Percentiles rank a stretch among this genome's conserved stretches.
Evolutionary conservation across 2,888 invertebrate species (phyloP).

Genomic region (Zygaena filipendulae): DNA sequence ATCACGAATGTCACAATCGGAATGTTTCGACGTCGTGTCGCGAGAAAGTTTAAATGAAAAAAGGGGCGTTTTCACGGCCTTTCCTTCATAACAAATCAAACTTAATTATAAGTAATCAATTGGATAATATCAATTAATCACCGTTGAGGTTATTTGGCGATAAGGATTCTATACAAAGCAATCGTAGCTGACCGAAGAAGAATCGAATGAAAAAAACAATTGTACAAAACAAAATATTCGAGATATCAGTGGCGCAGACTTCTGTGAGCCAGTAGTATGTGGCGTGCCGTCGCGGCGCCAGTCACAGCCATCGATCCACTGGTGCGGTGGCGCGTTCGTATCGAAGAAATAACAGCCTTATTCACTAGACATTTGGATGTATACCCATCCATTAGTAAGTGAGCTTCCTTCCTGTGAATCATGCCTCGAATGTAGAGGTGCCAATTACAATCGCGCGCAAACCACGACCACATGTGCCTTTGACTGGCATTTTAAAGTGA

Average conservation of each 20-base stretch:
- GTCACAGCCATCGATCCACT: conserved; percentile 43
- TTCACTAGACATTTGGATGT: conserved; percentile 41
- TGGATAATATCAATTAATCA: neutral
- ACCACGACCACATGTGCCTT: conserved; percentile 26
- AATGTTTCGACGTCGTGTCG: no score
- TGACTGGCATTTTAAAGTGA: conserved; percentile 14
- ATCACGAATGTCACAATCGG: no score
- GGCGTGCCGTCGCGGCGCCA: conserved; percentile 50
- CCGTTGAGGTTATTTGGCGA: no score
- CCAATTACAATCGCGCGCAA: conserved; percentile 39
- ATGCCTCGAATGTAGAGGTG: conserved; percentile 34
- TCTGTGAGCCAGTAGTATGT: conserved; percentile 10
- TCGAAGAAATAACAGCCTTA: conserved; percentile 28
- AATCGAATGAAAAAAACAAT: no score
- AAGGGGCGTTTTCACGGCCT: neutral
- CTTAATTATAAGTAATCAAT: neutral
- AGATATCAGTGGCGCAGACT: conserved; percentile 1
- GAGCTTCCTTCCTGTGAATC: conserved; percentile 57
- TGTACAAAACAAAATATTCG: neutral
- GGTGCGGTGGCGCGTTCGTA: conserved; percentile 18
- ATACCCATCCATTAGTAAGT: conserved; percentile 51
- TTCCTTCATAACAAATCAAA: neutral
- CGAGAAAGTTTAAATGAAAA: no score
- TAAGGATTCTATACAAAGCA: no score
- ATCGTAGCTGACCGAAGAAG: no score